Base-by-base conservation (phyloP, 2,113 vertebrate species). In the Takifugu flavidus region DNA sequence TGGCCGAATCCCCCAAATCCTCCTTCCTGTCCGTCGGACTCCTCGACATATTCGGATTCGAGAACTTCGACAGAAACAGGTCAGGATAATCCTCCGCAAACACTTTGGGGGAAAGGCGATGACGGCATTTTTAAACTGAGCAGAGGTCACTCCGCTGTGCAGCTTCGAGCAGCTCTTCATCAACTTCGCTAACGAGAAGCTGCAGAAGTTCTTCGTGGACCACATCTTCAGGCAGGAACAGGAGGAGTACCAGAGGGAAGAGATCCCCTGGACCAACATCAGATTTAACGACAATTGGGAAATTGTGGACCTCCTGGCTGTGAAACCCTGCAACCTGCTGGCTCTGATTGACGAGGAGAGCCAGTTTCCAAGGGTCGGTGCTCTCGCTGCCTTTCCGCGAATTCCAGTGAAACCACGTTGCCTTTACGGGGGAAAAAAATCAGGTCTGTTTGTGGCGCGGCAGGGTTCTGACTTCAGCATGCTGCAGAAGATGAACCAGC, bases 81-180 rank as follows among this genome's bases (percentile, higher is more conserved):
- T 99, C 84, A 14, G 45, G 20, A 56, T 15, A 2, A 28, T 56
- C 65, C 1, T 25, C 27, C 34, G 13, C 58, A 34, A 10, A 4
- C 1, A 3, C 25, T 14, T 3, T 15, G 7, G 4, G 0, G 14
- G 15, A 8, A 20, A 0, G 28, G 45, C 12, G 4, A 12, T 47
- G 45, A n/a, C 6, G 15, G 3, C 25, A 6, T 3, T 13, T 8
- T 1, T 6, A 7, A 54, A n/a, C 26, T 14, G 12, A 66, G 13
- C 43, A 5, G 25, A 39, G 45, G 14, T 55, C 39, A 4, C 10
- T 12, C 14, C 59, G 34, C 62, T 31, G 1, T 12, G 2, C 87
- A 98, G 96, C 85, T 99, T 99, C 25, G 96, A 98, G 86, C 96
- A 99, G 82, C 90, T 99, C 59, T 99, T 95, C 87, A 99, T 98